Evolutionary conservation across 2,888 invertebrate species (phyloP), one percentile per base, ranked within the genome.

Genomic region (Macrosiphum euphorbiae): DNA sequence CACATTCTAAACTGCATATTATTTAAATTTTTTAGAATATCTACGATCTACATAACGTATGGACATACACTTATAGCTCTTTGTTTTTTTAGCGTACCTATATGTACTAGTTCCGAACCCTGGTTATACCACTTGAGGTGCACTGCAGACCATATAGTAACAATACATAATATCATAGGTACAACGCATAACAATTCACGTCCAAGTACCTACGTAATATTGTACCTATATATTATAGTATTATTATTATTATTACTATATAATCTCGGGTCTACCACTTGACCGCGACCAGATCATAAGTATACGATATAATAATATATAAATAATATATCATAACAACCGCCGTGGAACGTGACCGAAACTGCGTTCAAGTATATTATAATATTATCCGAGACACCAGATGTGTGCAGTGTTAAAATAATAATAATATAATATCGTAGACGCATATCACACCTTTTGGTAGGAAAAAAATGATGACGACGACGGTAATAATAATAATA

Each of bases 361-460:
- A n/a, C 26, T 52, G 35, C 78, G 20, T 78, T 78, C 78, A 78
- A 78, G 78, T 78, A 78, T 78, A 78, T 28, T 8, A 58, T 55
- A 55, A 5, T 58, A 78, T 67, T 35, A 35, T 35, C 35, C 78
- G 20, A 78, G 67, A 67, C 67, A 78, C 78, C 35, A 78, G 78
- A 78, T 78, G 78, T 78, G 78, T 35, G 78, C 35, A 20, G 35
- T 78, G 8, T 78, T 35, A 35, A n/a, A 85, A 85, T 26, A 85
- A 85, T 85, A 85, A 85, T 85, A 85, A 13, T 52, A 16, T 50
- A 20, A 35, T 4, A 61, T 26, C 41, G 20, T n/a, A 10, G 26
- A 52, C 41, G 67, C 41, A 85, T 41, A 85, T 84, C 78, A 84
- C 90, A 84, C 90, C 52, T 90, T 90, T 90, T 41, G 24, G 47